Percentiles rank a stretch among this genome's conserved stretches.
phyloP scores from a whole-genome alignment of 1,140 invertebrate genomes.

The Mycetomoellerius zeteki region DNA sequence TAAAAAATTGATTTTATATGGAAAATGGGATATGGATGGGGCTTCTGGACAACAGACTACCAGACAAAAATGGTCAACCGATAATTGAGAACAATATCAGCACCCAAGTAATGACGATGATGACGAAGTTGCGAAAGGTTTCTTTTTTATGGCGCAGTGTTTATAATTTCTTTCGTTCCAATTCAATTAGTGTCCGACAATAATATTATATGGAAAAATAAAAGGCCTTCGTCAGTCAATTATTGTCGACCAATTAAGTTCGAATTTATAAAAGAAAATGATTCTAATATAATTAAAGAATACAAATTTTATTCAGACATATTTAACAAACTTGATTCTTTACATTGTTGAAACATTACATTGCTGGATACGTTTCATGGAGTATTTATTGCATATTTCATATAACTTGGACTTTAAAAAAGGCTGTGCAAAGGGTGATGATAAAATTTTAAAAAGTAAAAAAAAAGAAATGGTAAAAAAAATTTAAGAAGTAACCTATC shows the following conservation, averaged over 20 bases:
- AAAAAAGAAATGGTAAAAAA: too few relatives aligned
- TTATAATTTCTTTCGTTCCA: neutral
- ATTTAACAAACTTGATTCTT: neutral
- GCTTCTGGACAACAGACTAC: slow-evolving; percentile 8
- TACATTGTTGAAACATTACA: too few relatives aligned
- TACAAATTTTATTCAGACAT: neutral
- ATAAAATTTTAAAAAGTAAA: too few relatives aligned
- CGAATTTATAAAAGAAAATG: neutral
- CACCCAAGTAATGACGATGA: neutral
- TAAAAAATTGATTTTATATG: slow-evolving; percentile 12
- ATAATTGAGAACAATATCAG: neutral
- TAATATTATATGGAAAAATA: slow-evolving; percentile 2
- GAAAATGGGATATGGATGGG: slow-evolving; percentile 12
- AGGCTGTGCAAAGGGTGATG: too few relatives aligned
- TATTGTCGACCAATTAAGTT: neutral
- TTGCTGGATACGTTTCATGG: too few relatives aligned
- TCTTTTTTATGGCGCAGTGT: neutral
- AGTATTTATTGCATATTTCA: too few relatives aligned
- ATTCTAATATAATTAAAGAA: neutral
- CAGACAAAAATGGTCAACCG: slow-evolving; percentile 11
- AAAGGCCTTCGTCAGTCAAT: neutral
- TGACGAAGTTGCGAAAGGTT: neutral
- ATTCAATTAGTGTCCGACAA: neutral
- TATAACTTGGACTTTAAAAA: too few relatives aligned
- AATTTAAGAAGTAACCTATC: too few relatives aligned